phyloP scores from a whole-genome alignment of 2,888 invertebrate species.

The Rutpela maculata region DNA sequence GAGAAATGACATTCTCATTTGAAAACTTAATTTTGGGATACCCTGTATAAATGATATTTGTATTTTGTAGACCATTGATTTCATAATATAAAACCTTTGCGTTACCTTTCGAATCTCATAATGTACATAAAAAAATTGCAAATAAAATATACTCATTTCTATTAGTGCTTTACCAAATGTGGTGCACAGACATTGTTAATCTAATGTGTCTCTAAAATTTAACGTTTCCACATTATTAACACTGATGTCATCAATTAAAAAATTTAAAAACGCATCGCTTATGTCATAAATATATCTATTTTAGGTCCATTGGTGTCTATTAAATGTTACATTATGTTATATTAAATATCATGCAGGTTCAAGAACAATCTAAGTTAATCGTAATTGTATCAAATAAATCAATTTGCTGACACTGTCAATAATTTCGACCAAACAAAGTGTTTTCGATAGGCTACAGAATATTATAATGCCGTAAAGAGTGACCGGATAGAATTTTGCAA shows the following conservation, averaged over 20 bases:
- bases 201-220: constrained; percentile 23
- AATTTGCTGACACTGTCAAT: constrained; percentile 22
- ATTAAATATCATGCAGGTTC: constrained; percentile 32
- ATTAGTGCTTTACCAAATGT: not conserved
- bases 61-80: too few relatives aligned
- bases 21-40: too few relatives aligned
- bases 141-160: not conserved
- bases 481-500: not conserved
- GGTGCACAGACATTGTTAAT: constrained; percentile 11
- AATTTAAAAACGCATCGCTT: constrained; percentile 39
- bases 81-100: too few relatives aligned
- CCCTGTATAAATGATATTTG: too few relatives aligned
- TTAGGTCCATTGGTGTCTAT: constrained; percentile 25
- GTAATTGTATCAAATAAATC: constrained; percentile 17
- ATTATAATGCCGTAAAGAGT: not conserved
- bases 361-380: constrained; percentile 28
- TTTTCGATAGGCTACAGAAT: not conserved
- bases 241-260: constrained; percentile 41
- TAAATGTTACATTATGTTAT: constrained; percentile 30
- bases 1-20: too few relatives aligned
- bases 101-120: too few relatives aligned
- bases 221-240: constrained; percentile 23
- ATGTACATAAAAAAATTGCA: not conserved
- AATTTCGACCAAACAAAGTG: not conserved
- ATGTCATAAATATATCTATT: constrained; percentile 39